Conservation (phyloP, 2,888 invertebrate genomes). For the Acanthacorydalis orientalis region DNA sequence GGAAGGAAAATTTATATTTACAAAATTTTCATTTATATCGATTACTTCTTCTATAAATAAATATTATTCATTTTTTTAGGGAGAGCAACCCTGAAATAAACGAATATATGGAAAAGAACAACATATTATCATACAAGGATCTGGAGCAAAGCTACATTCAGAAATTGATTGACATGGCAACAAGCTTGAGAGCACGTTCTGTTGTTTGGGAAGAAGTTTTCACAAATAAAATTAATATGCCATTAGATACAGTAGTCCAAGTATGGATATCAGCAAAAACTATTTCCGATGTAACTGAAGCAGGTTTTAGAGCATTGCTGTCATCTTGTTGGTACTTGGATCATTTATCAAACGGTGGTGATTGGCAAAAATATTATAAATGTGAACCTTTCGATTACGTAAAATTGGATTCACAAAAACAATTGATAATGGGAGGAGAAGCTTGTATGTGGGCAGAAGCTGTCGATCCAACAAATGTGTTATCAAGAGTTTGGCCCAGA, state of each 20-base stretch:
- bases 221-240: constrained; percentile 47
- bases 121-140: constrained; percentile 33
- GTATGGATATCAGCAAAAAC: constrained; percentile 49
- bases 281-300: constrained; percentile 29
- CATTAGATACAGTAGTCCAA: constrained; percentile 55
- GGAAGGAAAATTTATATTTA: no score
- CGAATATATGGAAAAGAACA: constrained; percentile 38
- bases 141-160: constrained; percentile 56
- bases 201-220: constrained; percentile 83
- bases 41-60: no score
- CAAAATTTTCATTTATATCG: no score
- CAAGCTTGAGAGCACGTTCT: constrained; percentile 29
- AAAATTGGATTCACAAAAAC: constrained; percentile 32
- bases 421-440: constrained; percentile 70
- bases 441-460: constrained; percentile 88
- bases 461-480: constrained; percentile 48
- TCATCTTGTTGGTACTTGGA: constrained; percentile 84
- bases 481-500: constrained; percentile 63
- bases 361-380: constrained; percentile 51
- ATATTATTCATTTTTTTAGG: constrained; percentile 27
- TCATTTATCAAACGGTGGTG: constrained; percentile 44
- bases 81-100: constrained; percentile 44
- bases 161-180: constrained; percentile 34
- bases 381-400: constrained; percentile 45
- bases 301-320: constrained; percentile 47